Evolutionary conservation across 2,888 invertebrate genomes (phyloP), one percentile per base, ranked within the genome.

Genomic region (Lycaena phlaeas): DNA sequence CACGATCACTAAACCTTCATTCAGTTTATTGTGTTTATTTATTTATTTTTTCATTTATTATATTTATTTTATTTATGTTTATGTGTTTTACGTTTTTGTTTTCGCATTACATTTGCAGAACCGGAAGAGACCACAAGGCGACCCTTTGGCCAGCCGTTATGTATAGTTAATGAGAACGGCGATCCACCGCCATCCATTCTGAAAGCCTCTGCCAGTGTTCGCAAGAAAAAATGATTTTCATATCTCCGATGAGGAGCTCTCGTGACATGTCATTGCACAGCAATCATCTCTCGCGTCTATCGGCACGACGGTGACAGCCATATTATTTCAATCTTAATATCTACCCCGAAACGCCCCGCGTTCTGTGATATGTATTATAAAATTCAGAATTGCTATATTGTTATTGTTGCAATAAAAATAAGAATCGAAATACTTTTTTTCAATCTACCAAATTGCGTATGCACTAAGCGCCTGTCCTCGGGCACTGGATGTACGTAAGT

Each of bases 121-220:
- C 74, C 75, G 61, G 86, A 87, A 66, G 81, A 81, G 64, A 85
- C 87, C 51, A 87, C 87, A 55, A 87, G 88, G 56, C 87, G 92
- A 73, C 89, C 92, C 48, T 92, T 92, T 68, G 93, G 93, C 65
- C 92, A 93, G 71, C 93, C 94, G 46, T 85, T 94, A 73, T 90
- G 92, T 86, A 86, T 90, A 71, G 71, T 84, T 59, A 85, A 85
- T 57, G 86, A 86, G 63, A 85, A 85, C 57, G 85, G 85, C 57
- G 85, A 85, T 64, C 79, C 78, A 52, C 82, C 84, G 61, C 79
- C 84, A 57, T 78, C 85, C 50, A 79, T 84, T 65, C 81, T 85
- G 69, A 78, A 81, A 67, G 70, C 81, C 59, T 74, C 75, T 59
- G 77, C 74, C 65, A 84, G 82, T 71, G 77, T 82, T 65, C 81